phyloP scores from a whole-genome alignment of 1,140 invertebrate genomes.

The Hestina assimilis region DNA sequence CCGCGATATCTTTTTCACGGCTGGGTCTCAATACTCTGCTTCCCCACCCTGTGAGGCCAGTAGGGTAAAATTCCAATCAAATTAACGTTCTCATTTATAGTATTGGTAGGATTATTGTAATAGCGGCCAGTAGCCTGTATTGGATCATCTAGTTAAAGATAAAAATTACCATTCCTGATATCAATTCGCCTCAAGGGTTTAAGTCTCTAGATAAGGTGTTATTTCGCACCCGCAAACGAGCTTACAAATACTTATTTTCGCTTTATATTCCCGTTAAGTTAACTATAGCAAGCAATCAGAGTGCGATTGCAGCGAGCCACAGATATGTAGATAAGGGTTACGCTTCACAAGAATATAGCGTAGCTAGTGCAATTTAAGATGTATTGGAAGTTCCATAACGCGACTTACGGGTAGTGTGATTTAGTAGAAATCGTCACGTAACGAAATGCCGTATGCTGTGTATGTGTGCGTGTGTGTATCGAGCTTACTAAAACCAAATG shows the following conservation, averaged over 20 bases:
- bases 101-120: background rate
- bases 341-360: background rate
- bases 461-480: too few relatives aligned
- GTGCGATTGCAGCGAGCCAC: slow-evolving; percentile 8
- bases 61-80: too few relatives aligned
- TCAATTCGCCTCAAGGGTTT: background rate
- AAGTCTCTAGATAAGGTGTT: slow-evolving; percentile 1
- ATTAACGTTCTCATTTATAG: background rate
- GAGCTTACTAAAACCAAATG: too few relatives aligned
- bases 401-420: too few relatives aligned
- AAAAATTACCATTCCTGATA: slow-evolving; percentile 1
- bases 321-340: slow-evolving; percentile 11
- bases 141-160: background rate
- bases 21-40: too few relatives aligned
- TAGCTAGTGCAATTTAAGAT: background rate
- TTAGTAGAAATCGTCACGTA: too few relatives aligned
- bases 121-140: background rate
- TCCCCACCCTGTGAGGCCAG: too few relatives aligned
- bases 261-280: slow-evolving; percentile 27
- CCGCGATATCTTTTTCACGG: too few relatives aligned
- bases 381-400: too few relatives aligned
- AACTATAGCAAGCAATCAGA: slow-evolving; percentile 29
- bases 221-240: slow-evolving; percentile 25
- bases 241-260: slow-evolving; percentile 35
- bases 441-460: too few relatives aligned